Evolutionary conservation across 1,140 invertebrate species (phyloP).

Genomic region (Odontomachus brunneus): DNA sequence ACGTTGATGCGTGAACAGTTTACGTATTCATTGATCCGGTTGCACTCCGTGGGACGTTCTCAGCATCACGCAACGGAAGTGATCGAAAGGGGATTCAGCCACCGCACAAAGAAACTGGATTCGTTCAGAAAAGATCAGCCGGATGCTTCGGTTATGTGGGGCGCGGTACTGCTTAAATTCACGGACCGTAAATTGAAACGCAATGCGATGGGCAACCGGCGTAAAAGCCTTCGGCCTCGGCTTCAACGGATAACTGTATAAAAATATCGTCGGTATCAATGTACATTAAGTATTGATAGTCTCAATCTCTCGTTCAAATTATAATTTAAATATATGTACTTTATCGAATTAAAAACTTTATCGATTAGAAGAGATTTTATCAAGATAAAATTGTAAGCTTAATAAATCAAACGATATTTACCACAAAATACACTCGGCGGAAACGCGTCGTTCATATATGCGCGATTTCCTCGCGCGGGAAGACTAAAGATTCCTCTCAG

Average conservation of each 20-base stretch:
- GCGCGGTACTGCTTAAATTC: constrained; percentile 73
- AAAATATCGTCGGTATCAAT: constrained; percentile 5
- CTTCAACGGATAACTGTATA: constrained; percentile 39
- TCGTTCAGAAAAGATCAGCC: constrained; percentile 48
- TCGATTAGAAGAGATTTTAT: no score
- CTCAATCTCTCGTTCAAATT: neutral
- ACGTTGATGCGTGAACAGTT: no score
- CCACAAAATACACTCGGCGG: constrained; percentile 31
- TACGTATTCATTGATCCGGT: no score
- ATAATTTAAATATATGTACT: no score
- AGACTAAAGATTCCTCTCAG: neutral
- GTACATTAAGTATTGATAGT: constrained; percentile 1
- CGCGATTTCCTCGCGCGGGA: neutral
- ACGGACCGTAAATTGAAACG: constrained; percentile 73
- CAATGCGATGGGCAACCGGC: constrained; percentile 71
- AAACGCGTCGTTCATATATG: neutral
- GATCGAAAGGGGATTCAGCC: no score
- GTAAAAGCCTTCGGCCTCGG: constrained; percentile 67
- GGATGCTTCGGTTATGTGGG: constrained; percentile 71
- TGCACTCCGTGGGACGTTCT: no score
- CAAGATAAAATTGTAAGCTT: no score
- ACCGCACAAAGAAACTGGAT: constrained; percentile 21
- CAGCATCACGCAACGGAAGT: no score
- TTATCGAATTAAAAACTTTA: no score
- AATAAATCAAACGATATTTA: constrained; percentile 20